Evolutionary conservation across 2,888 invertebrate genomes (phyloP), one percentile per base, ranked within the genome.

Genomic region (Petrolisthes manimaculis): DNA sequence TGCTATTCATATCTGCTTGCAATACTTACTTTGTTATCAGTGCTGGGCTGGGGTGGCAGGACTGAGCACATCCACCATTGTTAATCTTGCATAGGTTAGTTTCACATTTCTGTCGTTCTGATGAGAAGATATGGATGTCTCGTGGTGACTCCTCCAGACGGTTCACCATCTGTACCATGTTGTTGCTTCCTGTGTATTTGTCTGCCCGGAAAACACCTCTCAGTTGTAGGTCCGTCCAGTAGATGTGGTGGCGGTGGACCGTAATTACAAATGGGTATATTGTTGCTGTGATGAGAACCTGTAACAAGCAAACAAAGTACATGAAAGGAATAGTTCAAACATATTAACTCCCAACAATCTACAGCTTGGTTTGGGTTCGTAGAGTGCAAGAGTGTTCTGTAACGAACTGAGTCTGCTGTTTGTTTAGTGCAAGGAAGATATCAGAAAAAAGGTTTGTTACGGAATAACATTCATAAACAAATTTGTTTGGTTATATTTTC

Each of bases 231-330:
- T 98, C 98, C 0, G 98, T 98, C 98, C 98, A 99, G 93, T 98
- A 99, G 86, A 99, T 97, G 92, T 97, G 97, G 92, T 97, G 95
- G 51, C 96, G 95, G 93, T 96, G 97, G 0, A 99, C 97, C 0
- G 98, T 97, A 78, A 99, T 96, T 0, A 98, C 98, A 93, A 98
- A 98, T 0, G 98, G 98, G 94, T 98, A 98, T 86, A 98, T 97
- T 0, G 98, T 97, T 0, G 98, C 97, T 0, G 96, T 95, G 56
- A 98, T 95, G 1, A 98, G 93, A 0, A 97, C 92, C 92, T 92
- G 89, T 14, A 83, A 74, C 77, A 5, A 83, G 88, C 37, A 51
- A 83, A 14, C 51, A 84, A 77, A 53, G 21, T 18, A 21, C 12
- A 14, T 55, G 14, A n/a, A 74, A 71, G 24, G n/a, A n/a, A 21